Conservation (phyloP, 2,888 invertebrate genomes). For the Amblyteles armatorius region DNA sequence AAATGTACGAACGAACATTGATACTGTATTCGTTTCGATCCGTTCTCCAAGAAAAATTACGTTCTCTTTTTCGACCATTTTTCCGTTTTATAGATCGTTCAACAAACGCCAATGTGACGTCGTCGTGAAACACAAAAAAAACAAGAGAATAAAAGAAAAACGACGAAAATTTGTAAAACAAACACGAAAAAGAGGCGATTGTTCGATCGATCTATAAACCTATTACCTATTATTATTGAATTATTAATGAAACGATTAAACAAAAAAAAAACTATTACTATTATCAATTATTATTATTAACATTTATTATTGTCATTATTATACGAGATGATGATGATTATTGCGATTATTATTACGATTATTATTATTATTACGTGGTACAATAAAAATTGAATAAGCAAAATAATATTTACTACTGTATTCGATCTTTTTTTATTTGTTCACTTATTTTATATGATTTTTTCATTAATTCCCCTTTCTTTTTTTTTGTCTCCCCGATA, state of each 20-base stretch:
- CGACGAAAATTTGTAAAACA: conserved; percentile 55
- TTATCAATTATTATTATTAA: conserved; percentile 77
- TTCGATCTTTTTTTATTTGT: conserved; percentile 18
- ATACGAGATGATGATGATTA: conserved; percentile 70
- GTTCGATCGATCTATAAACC: conserved; percentile 65
- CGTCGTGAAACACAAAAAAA: conserved; percentile 21
- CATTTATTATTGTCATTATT: conserved; percentile 80
- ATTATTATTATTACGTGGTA: conserved; percentile 84
- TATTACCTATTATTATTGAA: conserved; percentile 73
- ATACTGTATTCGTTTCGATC: conserved; percentile 80
- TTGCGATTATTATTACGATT: conserved; percentile 75
- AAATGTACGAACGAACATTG: conserved; percentile 82
- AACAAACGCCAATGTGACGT: conserved; percentile 44
- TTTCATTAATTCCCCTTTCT: conserved; percentile 4
- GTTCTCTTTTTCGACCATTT: conserved; percentile 73
- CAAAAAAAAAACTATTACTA: conserved; percentile 74
- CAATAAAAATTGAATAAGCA: conserved; percentile 84
- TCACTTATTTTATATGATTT: background rate
- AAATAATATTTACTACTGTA: conserved; percentile 66
- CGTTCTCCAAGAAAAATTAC: conserved; percentile 69
- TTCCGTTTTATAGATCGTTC: conserved; percentile 67
- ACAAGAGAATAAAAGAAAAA: conserved; percentile 2
- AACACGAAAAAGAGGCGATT: conserved; percentile 48
- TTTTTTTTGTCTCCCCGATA: conserved; percentile 37
- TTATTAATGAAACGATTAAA: conserved; percentile 69